Base-by-base conservation (phyloP, 2,797 vertebrate species). In the Catostomus latipinnis region DNA sequence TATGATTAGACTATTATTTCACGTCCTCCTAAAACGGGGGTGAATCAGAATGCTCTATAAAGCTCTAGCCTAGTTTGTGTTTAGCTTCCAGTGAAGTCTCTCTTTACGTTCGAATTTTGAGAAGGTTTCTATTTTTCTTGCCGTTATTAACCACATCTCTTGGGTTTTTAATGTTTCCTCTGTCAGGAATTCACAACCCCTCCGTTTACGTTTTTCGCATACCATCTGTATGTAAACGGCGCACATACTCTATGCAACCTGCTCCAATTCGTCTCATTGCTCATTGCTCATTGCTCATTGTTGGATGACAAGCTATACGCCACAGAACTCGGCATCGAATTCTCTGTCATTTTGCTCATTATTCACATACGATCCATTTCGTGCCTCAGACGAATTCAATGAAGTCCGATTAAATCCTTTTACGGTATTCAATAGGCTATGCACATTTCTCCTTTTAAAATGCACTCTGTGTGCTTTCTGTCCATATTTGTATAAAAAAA, bases 121-220 rank as follows among this genome's bases (percentile, higher is more conserved):
- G 34, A 34, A 46, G 56, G 43, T 73, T 16, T 58, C 8, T 70
- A 34, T 2, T 50, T 48, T 74, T 7, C 66, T 80, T 75, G 75
- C 61, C n/a, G 5, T 48, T 71, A 81, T 82, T 79, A 5, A 61
- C n/a, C 74, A 81, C 72, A 87, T 90, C 83, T 89, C 83, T 34
- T 69, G 82, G 82, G 83, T 83, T 90, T 88, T 81, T 34, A 34
- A 82, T 81, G 78, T 86, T 87, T 85, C 87, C 61, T 82, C 75
- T 50, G 60, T 87, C 78, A 58, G 70, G 63, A 86, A 82, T 80
- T 82, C 80, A 75, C 82, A 80, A 85, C 67, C 86, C 71, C 81
- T 83, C 81, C 60, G 74, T 84, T 76, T 77, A 81, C 74, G 85
- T 88, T 83, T 85, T 78, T 73, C 83, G 75, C 83, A 86, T 86